Percentiles rank a stretch among this genome's conserved stretches.
These are phyloP conservation scores for Apogon talboti DNA, from an alignment of 2,797 vertebrate genomes.

Conservation along the genomic window DNA sequence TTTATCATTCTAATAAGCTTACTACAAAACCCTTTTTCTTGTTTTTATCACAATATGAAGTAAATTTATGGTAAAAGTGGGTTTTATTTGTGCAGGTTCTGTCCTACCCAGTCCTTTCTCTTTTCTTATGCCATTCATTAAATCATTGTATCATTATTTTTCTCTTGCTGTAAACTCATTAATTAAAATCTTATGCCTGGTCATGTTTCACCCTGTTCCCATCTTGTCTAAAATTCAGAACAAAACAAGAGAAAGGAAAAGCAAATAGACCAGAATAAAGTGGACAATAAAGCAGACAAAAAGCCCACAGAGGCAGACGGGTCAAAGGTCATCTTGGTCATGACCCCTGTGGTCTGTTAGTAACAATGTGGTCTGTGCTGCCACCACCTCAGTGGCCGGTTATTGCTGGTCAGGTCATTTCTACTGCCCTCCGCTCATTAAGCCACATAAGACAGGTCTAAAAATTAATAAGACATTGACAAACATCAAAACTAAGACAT, in stretches of 20 bases:
- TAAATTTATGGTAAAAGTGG: neutral
- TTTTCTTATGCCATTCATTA: conserved; percentile 21
- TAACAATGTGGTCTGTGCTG: conserved; percentile 53
- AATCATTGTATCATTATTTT: conserved; percentile 43
- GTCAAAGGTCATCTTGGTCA: conserved; percentile 55
- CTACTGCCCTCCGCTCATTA: conserved; percentile 29
- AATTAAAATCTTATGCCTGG: conserved; percentile 49
- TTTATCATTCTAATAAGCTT: neutral
- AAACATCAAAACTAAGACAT: neutral
- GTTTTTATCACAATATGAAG: conserved; percentile 9
- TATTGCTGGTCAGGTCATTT: conserved; percentile 51
- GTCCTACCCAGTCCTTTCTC: conserved; percentile 7
- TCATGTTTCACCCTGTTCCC: conserved; percentile 36
- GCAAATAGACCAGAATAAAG: conserved; percentile 60
- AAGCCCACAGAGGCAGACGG: conserved; percentile 53
- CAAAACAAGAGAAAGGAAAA: conserved; percentile 48
- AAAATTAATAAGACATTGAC: neutral
- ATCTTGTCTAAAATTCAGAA: conserved; percentile 50
- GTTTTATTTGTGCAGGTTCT: neutral
- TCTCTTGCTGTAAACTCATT: conserved; percentile 46
- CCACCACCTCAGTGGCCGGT: conserved; percentile 61
- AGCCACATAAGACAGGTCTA: conserved; percentile 25
- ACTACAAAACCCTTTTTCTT: neutral
- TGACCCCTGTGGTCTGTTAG: conserved; percentile 62
- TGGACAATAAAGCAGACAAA: conserved; percentile 64